A percentile compares a stretch with the other conserved stretches of the same genome.
phyloP scores from a whole-genome alignment of 1,140 invertebrate species.

The Pseudomyrmex flavicornis region DNA sequence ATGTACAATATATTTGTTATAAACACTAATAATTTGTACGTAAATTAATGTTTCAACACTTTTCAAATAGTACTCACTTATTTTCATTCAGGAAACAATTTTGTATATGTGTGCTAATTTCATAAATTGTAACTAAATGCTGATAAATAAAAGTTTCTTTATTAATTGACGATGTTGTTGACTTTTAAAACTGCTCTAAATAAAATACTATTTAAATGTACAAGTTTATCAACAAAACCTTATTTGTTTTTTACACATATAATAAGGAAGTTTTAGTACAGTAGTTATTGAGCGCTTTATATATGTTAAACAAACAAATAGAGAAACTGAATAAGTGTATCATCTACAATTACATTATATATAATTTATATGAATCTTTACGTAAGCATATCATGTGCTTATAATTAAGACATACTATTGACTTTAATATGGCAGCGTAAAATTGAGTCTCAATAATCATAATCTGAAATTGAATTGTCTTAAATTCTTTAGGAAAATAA shows the following conservation, averaged over 20 bases:
- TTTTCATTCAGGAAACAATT: background rate
- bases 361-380: slow-evolving; percentile 2
- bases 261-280: background rate
- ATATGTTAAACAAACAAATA: slow-evolving; percentile 9
- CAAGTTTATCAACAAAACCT: too few relatives aligned
- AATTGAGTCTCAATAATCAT: slow-evolving; percentile 39
- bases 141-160: slow-evolving; percentile 25
- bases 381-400: background rate
- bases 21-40: slow-evolving; percentile 10
- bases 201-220: slow-evolving; percentile 10
- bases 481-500: background rate
- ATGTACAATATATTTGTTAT: slow-evolving; percentile 28
- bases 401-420: slow-evolving; percentile 23
- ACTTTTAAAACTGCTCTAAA: background rate
- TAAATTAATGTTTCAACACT: slow-evolving; percentile 7
- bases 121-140: slow-evolving; percentile 19
- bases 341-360: slow-evolving; percentile 22
- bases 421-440: slow-evolving; percentile 44
- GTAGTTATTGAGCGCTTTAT: background rate
- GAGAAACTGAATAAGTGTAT: slow-evolving; percentile 21
- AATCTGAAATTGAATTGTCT: slow-evolving; percentile 16
- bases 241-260: background rate
- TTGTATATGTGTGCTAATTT: slow-evolving; percentile 31
- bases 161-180: slow-evolving; percentile 8
- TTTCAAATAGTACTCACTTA: slow-evolving; percentile 15